Base-by-base conservation (phyloP, 2,113 vertebrate genomes). In the Pteropus alecto region DNA sequence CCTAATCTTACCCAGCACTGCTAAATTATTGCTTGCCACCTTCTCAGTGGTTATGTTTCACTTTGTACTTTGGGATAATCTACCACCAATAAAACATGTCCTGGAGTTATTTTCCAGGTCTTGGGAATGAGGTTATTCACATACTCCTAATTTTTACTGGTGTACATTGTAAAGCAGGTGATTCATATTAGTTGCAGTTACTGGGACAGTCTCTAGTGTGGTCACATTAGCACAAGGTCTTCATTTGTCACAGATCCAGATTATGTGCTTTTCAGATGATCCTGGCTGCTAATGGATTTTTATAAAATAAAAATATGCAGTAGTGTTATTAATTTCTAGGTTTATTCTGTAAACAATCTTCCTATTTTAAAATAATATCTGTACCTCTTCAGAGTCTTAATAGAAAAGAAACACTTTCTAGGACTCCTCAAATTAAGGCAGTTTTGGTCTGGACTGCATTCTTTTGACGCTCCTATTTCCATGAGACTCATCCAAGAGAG, bases 21-120 rank as follows among this genome's bases (percentile, higher is more conserved):
- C 77, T 93, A 60, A 92, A 93, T 90, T 93, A 84, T 61, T 96
- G 67, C 60, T 90, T 91, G 67, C 74, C 82, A 9, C 79, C 48
- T 84, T 92, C 41, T 81, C 56, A 6, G 43, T 92, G 70, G 26
- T 96, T 85, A 46, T 93, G 15, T 88, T 94, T 41, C 22, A 82
- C 76, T 93, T 6, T 87, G 78, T 97, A 63, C 84, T 63, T 94
- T 38, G 33, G 68, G 26, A 18, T 78, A 84, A 48, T 79, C 90
- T 63, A 2, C 74, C 65, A 30, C 48, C 71, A 93, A 46, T 88
- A 70, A 94, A 94, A 68, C 74, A 51, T 18, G 30, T 51, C 28
- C 67, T 61, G 35, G 61, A 79, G 18, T 90, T 81, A 82, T 48
- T 90, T 60, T 70, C 76, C 41, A n/a, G 61, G 68, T 63, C 74